Evolutionary conservation across 2,888 invertebrate species (phyloP), one percentile per base, ranked within the genome.

Genomic region (Rosalia funebris): DNA sequence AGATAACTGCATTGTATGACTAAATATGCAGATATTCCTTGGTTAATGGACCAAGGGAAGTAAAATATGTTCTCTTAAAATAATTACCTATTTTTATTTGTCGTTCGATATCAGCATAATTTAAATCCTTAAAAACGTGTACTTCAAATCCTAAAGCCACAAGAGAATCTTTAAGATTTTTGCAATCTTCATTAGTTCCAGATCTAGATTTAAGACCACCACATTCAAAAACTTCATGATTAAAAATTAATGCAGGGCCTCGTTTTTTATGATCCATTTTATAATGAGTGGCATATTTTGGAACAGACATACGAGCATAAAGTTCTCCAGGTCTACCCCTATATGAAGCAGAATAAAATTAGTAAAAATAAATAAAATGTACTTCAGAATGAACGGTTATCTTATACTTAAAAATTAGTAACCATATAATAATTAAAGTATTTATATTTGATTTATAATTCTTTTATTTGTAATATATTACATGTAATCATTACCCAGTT

Each of bases 111-210:
- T 93, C 89, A 57, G 84, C 84, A 52, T 87, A 86, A 66, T 85
- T 88, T 52, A 88, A 84, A 82, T 97, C 91, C 70, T 89, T 85
- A 73, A 88, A 85, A 15, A 90, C 84, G 0, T 85, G 84, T 0
- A 94, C 92, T 56, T 88, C 86, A 76, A 91, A 96, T 63, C 88
- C 91, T 61, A 93, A 83, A 69, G 76, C 79, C 75, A 86, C 87
- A 12, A 91, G 82, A 20, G 87, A 86, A 70, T 86, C 85, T 50
- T 85, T 82, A 50, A 96, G 83, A 75, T 91, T 90, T 62, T 90
- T 88, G 70, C 92, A 88, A 80, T 97, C 97, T 41, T 90, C 89
- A 76, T 93, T 91, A 1, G 96, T 96, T 0, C 96, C 97, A 67
- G 88, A 86, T 58, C 95, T 87, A 9, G 86, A 79, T 78, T 90